Evolutionary conservation across 2,888 invertebrate species (phyloP), one percentile per base, ranked within the genome.

Genomic region (Tridacna gigas): DNA sequence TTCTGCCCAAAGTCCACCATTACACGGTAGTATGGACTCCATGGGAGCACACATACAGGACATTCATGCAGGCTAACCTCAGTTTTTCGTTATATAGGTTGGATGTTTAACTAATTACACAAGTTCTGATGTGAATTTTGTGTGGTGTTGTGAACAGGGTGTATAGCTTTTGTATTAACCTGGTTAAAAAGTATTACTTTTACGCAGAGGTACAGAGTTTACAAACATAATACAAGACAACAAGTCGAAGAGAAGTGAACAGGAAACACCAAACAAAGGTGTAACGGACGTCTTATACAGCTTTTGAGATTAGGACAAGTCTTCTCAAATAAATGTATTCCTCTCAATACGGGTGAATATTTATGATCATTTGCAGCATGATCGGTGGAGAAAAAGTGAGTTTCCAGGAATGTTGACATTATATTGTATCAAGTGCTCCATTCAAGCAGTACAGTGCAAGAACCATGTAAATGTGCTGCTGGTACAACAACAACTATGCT

Each of bases 1-100:
- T 81, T 91, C 93, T n/a, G 93, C 95, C 60, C 95, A 95, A 89
- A 94, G 94, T 77, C 95, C 95, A 22, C 95, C 95, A n/a, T 91
- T 95, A 77, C 94, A 94, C 81, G 91, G 91, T 83, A 91, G 92
- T 83, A 93, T 94, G 92, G 94, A 94, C 87, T 90, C 91, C 9
- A 94, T 94, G 94, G 93, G 93, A 28, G 89, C 86, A 65, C 94
- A 94, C 90, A 93, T 94, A 92, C 94, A 94, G 88, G 94, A 94
- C 89, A 94, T 94, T 80, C 94, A 94, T 85, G 94, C 94, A 45
- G 92, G 92, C 74, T 93, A 92, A 67, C 80, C 75, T 63, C 61
- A 63, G 61, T 73, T 51, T 73, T 67, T 37, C 67, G 74, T 66
- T 69, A 73, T 20, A 37, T 76, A 79, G 79, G 74, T 77, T 74